Percentiles rank a stretch among this genome's conserved stretches.
Evolutionary conservation across 2,888 invertebrate genomes (phyloP).

Genomic region (Epicampocera succincta): DNA sequence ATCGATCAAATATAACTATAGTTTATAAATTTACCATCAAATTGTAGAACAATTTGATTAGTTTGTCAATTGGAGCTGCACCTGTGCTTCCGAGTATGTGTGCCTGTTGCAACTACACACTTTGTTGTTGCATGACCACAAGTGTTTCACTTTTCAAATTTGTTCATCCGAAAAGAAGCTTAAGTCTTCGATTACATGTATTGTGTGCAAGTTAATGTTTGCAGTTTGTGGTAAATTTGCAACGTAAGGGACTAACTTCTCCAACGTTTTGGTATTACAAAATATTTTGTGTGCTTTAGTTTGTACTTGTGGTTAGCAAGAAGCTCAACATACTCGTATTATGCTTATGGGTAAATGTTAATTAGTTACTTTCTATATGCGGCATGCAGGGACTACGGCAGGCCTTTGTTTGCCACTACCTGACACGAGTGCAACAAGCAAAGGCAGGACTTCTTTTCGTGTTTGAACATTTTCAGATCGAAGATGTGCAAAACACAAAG

Average conservation of each 20-base stretch:
- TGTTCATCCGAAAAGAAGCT: constrained; percentile 32
- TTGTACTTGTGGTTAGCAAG: constrained; percentile 58
- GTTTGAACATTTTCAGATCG: neutral
- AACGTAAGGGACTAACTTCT: constrained; percentile 14
- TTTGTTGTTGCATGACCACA: constrained; percentile 16
- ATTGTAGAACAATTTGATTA: constrained; percentile 14
- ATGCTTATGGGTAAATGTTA: constrained; percentile 39
- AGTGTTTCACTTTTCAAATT: constrained; percentile 26
- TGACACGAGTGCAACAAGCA: neutral
- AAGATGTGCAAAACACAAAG: neutral
- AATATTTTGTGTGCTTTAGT: constrained; percentile 45
- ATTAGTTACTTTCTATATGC: constrained; percentile 55
- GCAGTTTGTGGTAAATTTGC: constrained; percentile 48
- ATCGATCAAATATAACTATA: too few species aligned
- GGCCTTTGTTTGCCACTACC: neutral
- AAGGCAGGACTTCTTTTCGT: neutral
- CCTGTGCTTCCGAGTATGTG: neutral
- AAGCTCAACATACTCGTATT: constrained; percentile 45
- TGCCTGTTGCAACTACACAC: neutral
- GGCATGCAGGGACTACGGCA: constrained; percentile 1
- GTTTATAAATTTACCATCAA: too few species aligned
- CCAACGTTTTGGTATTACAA: constrained; percentile 54
- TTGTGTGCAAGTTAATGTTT: constrained; percentile 7
- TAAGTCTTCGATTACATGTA: constrained; percentile 32
- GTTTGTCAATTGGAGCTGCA: constrained; percentile 4